Evolutionary conservation across 2,888 invertebrate genomes (phyloP).

Genomic region (Noctua fimbriata): DNA sequence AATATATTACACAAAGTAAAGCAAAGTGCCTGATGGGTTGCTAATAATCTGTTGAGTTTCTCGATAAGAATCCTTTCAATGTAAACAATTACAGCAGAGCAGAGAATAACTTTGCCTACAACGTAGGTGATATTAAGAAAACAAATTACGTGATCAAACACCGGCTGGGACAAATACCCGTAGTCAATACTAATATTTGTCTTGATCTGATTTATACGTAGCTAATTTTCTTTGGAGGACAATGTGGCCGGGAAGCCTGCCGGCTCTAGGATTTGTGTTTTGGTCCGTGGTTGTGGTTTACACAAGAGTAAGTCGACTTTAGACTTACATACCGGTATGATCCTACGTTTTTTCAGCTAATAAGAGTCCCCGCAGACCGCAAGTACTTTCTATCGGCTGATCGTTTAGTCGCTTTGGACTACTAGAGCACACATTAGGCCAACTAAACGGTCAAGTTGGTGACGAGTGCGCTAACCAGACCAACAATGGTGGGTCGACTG

Average conservation of each 20-base stretch:
- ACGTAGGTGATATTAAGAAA: conserved; percentile 19
- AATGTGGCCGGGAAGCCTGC: neutral
- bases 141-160: conserved; percentile 49
- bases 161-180: conserved; percentile 30
- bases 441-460: no score
- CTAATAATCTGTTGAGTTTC: neutral
- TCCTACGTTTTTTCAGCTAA: neutral
- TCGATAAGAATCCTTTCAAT: conserved; percentile 4
- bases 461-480: no score
- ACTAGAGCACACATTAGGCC: no score
- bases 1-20: neutral
- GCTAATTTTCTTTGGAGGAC: conserved; percentile 34
- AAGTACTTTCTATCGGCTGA: neutral
- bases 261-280: conserved; percentile 10
- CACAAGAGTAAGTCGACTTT: no score
- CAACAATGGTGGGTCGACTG: no score
- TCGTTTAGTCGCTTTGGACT: neutral
- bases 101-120: conserved; percentile 2
- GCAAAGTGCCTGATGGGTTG: neutral
- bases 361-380: neutral
- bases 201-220: conserved; percentile 34
- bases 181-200: conserved; percentile 47
- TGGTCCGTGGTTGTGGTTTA: neutral
- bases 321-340: neutral
- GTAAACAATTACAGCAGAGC: conserved; percentile 26